Evolutionary conservation across 2,888 invertebrate genomes (phyloP).

Genomic region (Colletes collaris): DNA sequence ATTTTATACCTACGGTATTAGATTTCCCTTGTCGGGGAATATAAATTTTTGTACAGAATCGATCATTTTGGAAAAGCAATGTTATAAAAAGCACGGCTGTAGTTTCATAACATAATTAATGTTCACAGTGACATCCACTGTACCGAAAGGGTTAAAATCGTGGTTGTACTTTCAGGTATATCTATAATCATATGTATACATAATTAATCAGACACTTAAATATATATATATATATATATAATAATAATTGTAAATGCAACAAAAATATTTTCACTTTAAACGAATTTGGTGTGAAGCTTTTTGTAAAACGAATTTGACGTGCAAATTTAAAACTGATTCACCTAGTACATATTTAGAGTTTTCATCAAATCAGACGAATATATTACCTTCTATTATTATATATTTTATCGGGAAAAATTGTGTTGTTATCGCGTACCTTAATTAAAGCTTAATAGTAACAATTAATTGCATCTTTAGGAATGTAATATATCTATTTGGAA

Average conservation of each 20-base stretch:
- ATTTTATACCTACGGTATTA: too few species aligned
- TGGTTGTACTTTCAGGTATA: constrained; percentile 36
- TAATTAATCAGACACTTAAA: background rate
- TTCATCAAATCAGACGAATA: too few species aligned
- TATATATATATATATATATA: too few species aligned
- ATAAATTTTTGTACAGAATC: too few species aligned
- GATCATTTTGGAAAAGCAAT: too few species aligned
- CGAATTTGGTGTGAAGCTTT: background rate
- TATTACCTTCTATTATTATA: too few species aligned
- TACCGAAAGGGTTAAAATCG: constrained; percentile 21
- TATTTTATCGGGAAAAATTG: background rate
- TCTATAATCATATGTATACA: background rate
- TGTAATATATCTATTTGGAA: constrained; percentile 27
- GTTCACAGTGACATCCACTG: too few species aligned
- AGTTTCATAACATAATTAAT: too few species aligned
- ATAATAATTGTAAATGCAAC: constrained; percentile 6
- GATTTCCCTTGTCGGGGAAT: too few species aligned
- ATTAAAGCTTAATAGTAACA: background rate
- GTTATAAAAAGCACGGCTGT: too few species aligned
- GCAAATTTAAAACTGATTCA: background rate
- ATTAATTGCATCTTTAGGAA: constrained; percentile 9
- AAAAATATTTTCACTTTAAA: background rate
- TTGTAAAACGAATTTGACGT: background rate
- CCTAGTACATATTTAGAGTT: too few species aligned
- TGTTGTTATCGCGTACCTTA: background rate